Conservation (phyloP, 2,888 invertebrate genomes). For the Drosophila ustulata region DNA sequence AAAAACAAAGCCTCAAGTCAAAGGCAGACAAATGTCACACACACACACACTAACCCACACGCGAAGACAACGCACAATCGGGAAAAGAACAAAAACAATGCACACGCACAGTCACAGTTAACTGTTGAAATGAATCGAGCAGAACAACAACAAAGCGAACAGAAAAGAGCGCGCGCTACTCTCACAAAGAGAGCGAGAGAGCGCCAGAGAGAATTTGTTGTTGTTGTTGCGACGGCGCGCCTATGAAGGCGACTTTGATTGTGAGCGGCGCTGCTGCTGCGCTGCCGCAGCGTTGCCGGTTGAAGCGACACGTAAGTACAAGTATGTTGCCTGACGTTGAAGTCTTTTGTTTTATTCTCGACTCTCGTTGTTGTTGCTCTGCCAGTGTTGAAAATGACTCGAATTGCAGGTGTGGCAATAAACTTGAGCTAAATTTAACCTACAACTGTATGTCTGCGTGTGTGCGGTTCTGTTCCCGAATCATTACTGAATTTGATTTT, state of each 20-base stretch:
- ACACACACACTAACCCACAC: slow-evolving; percentile 10
- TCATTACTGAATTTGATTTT: slow-evolving; percentile 1
- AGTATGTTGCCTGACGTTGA: slow-evolving; percentile 55
- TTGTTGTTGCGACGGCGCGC: slow-evolving; percentile 48
- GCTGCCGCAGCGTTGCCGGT: slow-evolving; percentile 6
- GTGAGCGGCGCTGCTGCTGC: slow-evolving; percentile 10
- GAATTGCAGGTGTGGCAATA: slow-evolving; percentile 47
- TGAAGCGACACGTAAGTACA: slow-evolving; percentile 41
- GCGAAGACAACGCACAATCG: slow-evolving; percentile 27
- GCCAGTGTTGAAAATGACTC: slow-evolving; percentile 45
- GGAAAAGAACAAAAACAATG: slow-evolving; percentile 15
- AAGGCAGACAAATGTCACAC: slow-evolving; percentile 6
- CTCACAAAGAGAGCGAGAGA: slow-evolving; percentile 5
- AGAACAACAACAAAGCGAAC: slow-evolving; percentile 27
- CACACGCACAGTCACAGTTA: background rate
- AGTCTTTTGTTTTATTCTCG: slow-evolving; percentile 54
- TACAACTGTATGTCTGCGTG: background rate
- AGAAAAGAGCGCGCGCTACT: slow-evolving; percentile 31
- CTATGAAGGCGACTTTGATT: slow-evolving; percentile 47
- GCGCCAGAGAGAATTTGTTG: background rate
- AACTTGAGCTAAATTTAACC: slow-evolving; percentile 32
- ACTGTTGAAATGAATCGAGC: background rate
- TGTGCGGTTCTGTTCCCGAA: background rate
- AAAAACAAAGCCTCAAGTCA: background rate
- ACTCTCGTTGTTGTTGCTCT: slow-evolving; percentile 5